A percentile compares a stretch with the other conserved stretches of the same genome.
Evolutionary conservation across 2,888 invertebrate species (phyloP).

Genomic region (Hoplodrina ambigua): DNA sequence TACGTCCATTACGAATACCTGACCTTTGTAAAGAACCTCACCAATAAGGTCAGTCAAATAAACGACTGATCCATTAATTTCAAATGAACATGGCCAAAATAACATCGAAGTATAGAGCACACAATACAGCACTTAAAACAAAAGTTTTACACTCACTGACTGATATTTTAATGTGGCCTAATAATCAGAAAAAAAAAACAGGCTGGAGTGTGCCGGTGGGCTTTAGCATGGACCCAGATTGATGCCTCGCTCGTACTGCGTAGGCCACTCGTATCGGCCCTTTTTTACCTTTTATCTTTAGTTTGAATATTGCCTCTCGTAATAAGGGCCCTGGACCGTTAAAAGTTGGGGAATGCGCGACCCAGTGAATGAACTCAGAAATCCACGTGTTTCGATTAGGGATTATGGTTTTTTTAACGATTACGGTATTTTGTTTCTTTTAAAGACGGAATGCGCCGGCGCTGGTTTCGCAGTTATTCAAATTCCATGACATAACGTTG

Average conservation of each 20-base stretch:
- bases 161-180: slow-evolving; percentile 89
- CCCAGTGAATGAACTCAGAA: slow-evolving; percentile 81
- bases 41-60: no score
- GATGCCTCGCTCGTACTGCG: slow-evolving; percentile 77
- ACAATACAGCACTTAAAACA: slow-evolving; percentile 24
- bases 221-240: slow-evolving; percentile 87
- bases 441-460: slow-evolving; percentile 29
- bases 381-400: slow-evolving; percentile 73
- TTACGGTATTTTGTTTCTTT: slow-evolving; percentile 56
- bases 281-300: slow-evolving; percentile 84
- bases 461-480: slow-evolving; percentile 28
- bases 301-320: slow-evolving; percentile 85
- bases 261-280: slow-evolving; percentile 76
- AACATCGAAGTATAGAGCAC: not conserved
- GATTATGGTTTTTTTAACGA: slow-evolving; percentile 51
- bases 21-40: no score
- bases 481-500: not conserved
- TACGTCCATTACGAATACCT: no score
- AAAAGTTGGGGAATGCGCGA: slow-evolving; percentile 75
- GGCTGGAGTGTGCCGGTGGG: slow-evolving; percentile 83
- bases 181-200: slow-evolving; percentile 86
- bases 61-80: no score
- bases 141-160: slow-evolving; percentile 78
- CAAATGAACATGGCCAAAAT: no score
- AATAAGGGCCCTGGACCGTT: slow-evolving; percentile 84